Percentiles rank a stretch among this genome's conserved stretches.
phyloP scores from a whole-genome alignment of 2,113 vertebrate genomes.

The Xerus inauris region DNA sequence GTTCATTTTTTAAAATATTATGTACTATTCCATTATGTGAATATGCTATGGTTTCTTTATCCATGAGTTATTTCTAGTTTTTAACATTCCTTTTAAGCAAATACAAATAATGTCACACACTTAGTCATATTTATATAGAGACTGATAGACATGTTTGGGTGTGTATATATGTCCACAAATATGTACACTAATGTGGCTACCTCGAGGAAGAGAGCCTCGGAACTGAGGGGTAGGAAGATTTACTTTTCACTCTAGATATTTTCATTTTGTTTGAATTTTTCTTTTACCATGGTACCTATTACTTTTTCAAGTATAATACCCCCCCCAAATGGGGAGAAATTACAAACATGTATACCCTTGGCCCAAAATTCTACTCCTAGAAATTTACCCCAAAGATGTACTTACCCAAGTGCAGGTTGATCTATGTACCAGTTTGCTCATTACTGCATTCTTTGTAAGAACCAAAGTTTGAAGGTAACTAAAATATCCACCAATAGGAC shows the following conservation, averaged over 20 bases:
- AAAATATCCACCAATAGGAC: background rate
- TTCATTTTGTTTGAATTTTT: background rate
- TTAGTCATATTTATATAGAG: background rate
- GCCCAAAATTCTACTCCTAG: background rate
- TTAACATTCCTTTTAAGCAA: background rate
- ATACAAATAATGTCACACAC: background rate
- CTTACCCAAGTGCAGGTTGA: background rate
- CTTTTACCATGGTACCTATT: background rate
- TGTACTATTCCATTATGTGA: background rate
- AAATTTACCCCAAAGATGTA: background rate
- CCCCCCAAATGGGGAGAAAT: background rate
- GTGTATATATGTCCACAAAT: background rate
- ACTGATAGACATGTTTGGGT: background rate
- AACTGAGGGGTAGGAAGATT: background rate
- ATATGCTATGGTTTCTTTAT: background rate
- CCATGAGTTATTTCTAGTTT: background rate
- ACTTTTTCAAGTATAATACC: slow-evolving; percentile 46
- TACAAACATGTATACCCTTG: background rate
- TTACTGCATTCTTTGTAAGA: background rate
- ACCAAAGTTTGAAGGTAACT: background rate
- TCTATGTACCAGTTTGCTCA: background rate
- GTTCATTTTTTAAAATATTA: background rate
- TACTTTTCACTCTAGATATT: background rate
- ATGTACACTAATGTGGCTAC: background rate
- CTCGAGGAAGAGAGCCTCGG: background rate